These are phyloP conservation scores for human DNA, from an alignment of 2,113 vertebrate species.

Conservation along the genomic window GRCh38 chr18:721001-721500, in stretches of 20 bases:
- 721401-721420: no score
- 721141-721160: not conserved
- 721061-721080: conserved; percentile 32
- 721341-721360: no score
- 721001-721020: conserved; percentile 53
- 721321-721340: no score
- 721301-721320: no score
- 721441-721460: no score
- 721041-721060: conserved; percentile 11
- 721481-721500: no score
- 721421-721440: no score
- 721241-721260: conserved; percentile 43
- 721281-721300: no score
- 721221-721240: not conserved
- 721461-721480: no score
- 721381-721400: no score
- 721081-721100: not conserved
- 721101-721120: not conserved
- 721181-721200: not conserved
- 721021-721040: conserved; percentile 9
- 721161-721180: conserved; percentile 8
- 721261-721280: no score
- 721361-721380: no score
- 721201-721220: conserved; percentile 14
- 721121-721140: not conserved